Percentiles rank a stretch among this genome's conserved stretches.
Evolutionary conservation across 2,888 invertebrate genomes (phyloP).

Genomic region (Atherix ibis): DNA sequence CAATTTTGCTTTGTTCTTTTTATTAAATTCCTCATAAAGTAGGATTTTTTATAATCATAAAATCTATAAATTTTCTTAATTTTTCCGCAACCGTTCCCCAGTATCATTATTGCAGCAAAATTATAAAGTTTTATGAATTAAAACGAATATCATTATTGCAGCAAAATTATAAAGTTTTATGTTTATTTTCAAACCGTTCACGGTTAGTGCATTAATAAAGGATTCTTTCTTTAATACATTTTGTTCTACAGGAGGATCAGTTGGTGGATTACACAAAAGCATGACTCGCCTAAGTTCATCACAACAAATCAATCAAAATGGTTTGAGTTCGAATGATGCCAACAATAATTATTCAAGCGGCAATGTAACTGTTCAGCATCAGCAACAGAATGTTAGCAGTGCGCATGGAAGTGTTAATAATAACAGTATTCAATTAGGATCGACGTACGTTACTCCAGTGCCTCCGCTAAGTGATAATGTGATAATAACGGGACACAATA

Average conservation of each 20-base stretch:
- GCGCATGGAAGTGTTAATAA: conserved; percentile 8
- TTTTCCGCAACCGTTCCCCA: no score
- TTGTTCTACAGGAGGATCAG: conserved; percentile 37
- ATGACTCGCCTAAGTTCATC: conserved; percentile 68
- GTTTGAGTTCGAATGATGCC: conserved; percentile 20
- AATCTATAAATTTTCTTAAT: no score
- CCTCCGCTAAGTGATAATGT: conserved; percentile 35
- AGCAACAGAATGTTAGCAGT: conserved; percentile 13
- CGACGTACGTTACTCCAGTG: conserved; percentile 28
- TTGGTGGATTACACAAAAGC: conserved; percentile 65
- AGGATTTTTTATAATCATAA: no score
- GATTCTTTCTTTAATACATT: conserved; percentile 4
- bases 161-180: no score
- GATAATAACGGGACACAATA: conserved; percentile 36
- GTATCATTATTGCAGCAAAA: no score
- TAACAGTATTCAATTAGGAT: conserved; percentile 17
- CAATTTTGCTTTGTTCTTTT: no score
- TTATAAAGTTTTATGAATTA: no score
- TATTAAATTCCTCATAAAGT: no score
- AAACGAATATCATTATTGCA: no score
- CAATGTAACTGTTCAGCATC: conserved; percentile 23
- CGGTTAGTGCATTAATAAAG: no score
- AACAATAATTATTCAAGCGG: conserved; percentile 24
- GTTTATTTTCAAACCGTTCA: no score
- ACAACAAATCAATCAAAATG: conserved; percentile 54